phyloP scores from a whole-genome alignment of 2,888 invertebrate genomes.

The Achlya flavicornis region DNA sequence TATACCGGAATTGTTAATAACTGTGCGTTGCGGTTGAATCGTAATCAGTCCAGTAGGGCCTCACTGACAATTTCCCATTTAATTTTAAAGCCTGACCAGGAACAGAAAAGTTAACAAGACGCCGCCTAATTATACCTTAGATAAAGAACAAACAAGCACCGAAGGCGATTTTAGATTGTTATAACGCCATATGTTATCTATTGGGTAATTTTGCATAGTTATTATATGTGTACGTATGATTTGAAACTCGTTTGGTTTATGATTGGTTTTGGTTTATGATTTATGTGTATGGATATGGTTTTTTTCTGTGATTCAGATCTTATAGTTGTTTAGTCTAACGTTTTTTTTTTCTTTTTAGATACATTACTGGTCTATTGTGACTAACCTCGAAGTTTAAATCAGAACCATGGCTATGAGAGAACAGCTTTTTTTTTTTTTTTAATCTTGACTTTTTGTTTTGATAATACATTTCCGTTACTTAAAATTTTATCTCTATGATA shows the following conservation, averaged over 20 bases:
- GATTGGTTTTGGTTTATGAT: conserved; percentile 9
- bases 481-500: too few relatives aligned
- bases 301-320: not conserved
- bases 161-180: conserved; percentile 59
- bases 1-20: conserved; percentile 81
- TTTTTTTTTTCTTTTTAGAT: too few relatives aligned
- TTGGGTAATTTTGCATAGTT: conserved; percentile 50
- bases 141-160: conserved; percentile 75
- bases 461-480: too few relatives aligned
- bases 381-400: too few relatives aligned
- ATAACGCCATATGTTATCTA: conserved; percentile 69
- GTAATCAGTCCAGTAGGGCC: conserved; percentile 47
- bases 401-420: too few relatives aligned
- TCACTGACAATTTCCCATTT: conserved; percentile 75
- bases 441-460: too few relatives aligned
- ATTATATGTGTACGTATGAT: conserved; percentile 32
- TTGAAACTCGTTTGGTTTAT: conserved; percentile 17
- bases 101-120: conserved; percentile 74
- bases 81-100: conserved; percentile 77
- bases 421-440: too few relatives aligned
- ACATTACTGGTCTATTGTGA: too few relatives aligned
- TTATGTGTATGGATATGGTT: not conserved
- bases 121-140: conserved; percentile 77
- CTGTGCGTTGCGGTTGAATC: conserved; percentile 71
- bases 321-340: not conserved